These are phyloP conservation scores for Anomalospiza imberbis DNA, from an alignment of 2,797 vertebrate species.

Conservation along the genomic window DNA sequence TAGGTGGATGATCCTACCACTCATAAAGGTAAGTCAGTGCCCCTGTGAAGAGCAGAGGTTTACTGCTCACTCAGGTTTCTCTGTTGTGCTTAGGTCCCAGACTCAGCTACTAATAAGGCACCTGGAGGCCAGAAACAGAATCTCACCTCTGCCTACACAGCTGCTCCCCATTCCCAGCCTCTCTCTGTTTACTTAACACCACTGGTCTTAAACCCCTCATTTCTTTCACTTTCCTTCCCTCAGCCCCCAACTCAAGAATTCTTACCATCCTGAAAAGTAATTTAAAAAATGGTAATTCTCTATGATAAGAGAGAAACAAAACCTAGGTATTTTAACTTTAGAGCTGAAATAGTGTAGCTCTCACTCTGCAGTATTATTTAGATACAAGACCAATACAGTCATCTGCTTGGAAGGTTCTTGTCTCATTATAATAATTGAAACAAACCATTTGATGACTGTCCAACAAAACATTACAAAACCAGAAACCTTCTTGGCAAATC, in stretches of 20 bases:
- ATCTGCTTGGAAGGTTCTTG: not conserved
- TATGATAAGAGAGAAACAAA: not conserved
- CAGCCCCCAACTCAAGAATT: not conserved
- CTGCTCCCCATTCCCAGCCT: not conserved
- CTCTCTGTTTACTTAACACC: not conserved
- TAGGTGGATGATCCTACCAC: not conserved
- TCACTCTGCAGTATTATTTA: not conserved
- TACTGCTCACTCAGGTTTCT: not conserved
- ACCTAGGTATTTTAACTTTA: not conserved
- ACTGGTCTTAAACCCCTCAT: not conserved
- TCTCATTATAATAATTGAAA: not conserved
- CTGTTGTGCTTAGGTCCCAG: not conserved
- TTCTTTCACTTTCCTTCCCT: not conserved
- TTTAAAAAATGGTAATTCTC: not conserved
- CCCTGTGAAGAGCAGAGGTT: not conserved
- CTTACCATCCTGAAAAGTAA: not conserved
- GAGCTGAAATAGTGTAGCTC: not conserved
- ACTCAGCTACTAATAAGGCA: not conserved
- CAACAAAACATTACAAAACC: not conserved
- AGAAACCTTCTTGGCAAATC: not conserved
- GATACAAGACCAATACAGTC: accelerated
- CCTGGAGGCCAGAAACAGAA: not conserved
- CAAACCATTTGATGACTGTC: not conserved
- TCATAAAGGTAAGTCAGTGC: not conserved
- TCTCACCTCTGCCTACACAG: not conserved